Conservation (phyloP, 2,797 vertebrate species). For the Enteromius argenteus region DNA sequence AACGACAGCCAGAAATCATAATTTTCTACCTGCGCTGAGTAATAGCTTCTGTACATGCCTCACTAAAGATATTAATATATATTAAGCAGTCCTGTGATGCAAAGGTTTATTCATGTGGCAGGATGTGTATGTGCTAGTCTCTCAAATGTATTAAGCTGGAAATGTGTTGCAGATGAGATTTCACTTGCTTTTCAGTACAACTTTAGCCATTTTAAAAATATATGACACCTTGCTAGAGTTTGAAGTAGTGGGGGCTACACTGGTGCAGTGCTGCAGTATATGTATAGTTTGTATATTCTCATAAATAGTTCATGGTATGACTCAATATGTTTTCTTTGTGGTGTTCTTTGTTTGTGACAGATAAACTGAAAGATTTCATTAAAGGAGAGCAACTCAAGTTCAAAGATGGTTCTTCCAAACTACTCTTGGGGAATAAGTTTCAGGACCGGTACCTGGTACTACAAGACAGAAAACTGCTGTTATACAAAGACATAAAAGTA, state of each 20-base stretch:
- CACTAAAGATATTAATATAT: conserved; percentile 55
- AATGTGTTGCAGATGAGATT: conserved; percentile 20
- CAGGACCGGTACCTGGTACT: conserved; percentile 91
- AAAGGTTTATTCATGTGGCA: conserved; percentile 31
- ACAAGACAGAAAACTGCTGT: conserved; percentile 82
- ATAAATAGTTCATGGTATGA: conserved; percentile 11
- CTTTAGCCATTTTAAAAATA: conserved; percentile 22
- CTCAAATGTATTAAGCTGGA: conserved; percentile 14
- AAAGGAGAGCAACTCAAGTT: conserved; percentile 89
- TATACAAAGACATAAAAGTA: conserved; percentile 96
- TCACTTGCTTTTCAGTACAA: conserved; percentile 8
- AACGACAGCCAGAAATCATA: conserved; percentile 32
- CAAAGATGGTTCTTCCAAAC: conserved; percentile 90
- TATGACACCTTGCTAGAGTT: conserved; percentile 12
- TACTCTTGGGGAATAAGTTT: conserved; percentile 92
- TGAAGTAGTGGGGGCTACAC: not conserved
- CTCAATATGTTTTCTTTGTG: conserved; percentile 5
- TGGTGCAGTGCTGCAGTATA: not conserved
- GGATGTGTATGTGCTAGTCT: conserved; percentile 14
- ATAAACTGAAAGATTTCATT: conserved; percentile 65
- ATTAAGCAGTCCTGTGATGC: conserved; percentile 36
- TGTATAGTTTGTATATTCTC: not conserved
- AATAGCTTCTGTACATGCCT: conserved; percentile 47
- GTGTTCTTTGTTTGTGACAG: conserved; percentile 42
- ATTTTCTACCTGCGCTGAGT: conserved; percentile 42